Conservation (phyloP, 2,797 vertebrate genomes). For the Sebastes kiyomatsui region DNA sequence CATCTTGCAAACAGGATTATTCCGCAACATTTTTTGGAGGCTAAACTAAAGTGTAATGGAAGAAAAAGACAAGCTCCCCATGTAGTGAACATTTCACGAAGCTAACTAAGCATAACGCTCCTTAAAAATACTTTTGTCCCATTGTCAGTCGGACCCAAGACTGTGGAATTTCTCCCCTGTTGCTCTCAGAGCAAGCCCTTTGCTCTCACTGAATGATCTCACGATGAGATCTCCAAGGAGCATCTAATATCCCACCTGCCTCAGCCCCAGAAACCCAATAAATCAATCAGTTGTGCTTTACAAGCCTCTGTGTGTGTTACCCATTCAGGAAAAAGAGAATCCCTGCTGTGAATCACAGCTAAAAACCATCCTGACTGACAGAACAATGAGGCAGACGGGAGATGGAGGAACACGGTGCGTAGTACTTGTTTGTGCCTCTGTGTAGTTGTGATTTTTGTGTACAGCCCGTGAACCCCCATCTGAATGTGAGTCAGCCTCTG, state of each 20-base stretch:
- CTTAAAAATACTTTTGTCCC: slow-evolving; percentile 24
- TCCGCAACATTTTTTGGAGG: slow-evolving; percentile 3
- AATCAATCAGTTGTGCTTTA: slow-evolving; percentile 75
- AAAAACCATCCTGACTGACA: slow-evolving; percentile 67
- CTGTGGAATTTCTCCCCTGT: slow-evolving; percentile 52
- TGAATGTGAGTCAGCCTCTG: slow-evolving; percentile 59
- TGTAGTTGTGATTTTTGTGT: slow-evolving; percentile 22
- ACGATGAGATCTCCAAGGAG: slow-evolving; percentile 65
- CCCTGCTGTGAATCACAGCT: slow-evolving; percentile 51
- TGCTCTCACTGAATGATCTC: slow-evolving; percentile 53
- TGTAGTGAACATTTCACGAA: slow-evolving; percentile 24
- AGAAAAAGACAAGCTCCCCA: slow-evolving; percentile 18
- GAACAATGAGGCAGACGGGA: slow-evolving; percentile 60
- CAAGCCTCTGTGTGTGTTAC: slow-evolving; percentile 44
- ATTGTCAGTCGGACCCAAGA: slow-evolving; percentile 22
- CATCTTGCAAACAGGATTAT: slow-evolving; percentile 21
- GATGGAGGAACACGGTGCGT: slow-evolving; percentile 37
- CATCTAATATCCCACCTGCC: slow-evolving; percentile 72
- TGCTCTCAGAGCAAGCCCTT: slow-evolving; percentile 44
- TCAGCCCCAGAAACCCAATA: slow-evolving; percentile 65
- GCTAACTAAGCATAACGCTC: slow-evolving; percentile 13
- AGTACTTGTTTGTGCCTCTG: not conserved
- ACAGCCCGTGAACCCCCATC: slow-evolving; percentile 40
- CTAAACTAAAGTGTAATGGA: not conserved
- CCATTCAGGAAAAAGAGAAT: slow-evolving; percentile 53